A percentile compares a stretch with the other conserved stretches of the same genome.
Conservation (phyloP, 2,888 invertebrate species). For the Pherbina coryleti region DNA sequence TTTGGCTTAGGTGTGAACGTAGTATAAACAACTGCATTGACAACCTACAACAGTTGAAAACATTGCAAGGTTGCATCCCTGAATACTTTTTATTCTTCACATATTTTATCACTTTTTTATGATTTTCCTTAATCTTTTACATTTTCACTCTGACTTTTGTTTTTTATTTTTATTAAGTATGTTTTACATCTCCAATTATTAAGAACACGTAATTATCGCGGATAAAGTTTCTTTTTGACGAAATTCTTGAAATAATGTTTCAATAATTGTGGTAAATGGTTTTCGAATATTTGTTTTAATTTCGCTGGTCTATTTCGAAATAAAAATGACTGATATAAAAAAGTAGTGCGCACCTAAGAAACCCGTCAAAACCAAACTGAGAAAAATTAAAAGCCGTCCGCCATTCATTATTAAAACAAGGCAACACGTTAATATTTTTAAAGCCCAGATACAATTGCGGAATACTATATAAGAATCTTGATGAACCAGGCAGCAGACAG, state of each 20-base stretch:
- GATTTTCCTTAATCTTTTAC: not conserved
- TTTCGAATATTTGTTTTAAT: not conserved
- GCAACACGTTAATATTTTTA: not conserved
- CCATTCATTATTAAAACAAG: conserved; percentile 16
- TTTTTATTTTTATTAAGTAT: conserved; percentile 31
- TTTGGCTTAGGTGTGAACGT: too few relatives aligned
- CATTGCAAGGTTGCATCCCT: too few relatives aligned
- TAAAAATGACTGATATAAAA: not conserved
- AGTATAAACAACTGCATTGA: too few relatives aligned
- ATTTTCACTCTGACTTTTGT: not conserved
- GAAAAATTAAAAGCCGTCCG: conserved; percentile 20
- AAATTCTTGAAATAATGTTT: conserved; percentile 13
- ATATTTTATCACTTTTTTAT: too few relatives aligned
- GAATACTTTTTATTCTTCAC: too few relatives aligned
- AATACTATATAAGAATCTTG: conserved; percentile 6
- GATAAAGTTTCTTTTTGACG: conserved; percentile 6
- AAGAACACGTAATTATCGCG: conserved; percentile 33
- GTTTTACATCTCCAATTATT: conserved; percentile 33
- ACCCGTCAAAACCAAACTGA: conserved; percentile 6
- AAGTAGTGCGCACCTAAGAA: conserved; percentile 23
- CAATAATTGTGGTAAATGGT: conserved; percentile 32
- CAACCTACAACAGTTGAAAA: too few relatives aligned
- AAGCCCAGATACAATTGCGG: not conserved
- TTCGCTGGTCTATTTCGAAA: not conserved
- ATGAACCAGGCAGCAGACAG: not conserved